phyloP scores from a whole-genome alignment of 2,888 invertebrate genomes.

The Cryptops parisi region DNA sequence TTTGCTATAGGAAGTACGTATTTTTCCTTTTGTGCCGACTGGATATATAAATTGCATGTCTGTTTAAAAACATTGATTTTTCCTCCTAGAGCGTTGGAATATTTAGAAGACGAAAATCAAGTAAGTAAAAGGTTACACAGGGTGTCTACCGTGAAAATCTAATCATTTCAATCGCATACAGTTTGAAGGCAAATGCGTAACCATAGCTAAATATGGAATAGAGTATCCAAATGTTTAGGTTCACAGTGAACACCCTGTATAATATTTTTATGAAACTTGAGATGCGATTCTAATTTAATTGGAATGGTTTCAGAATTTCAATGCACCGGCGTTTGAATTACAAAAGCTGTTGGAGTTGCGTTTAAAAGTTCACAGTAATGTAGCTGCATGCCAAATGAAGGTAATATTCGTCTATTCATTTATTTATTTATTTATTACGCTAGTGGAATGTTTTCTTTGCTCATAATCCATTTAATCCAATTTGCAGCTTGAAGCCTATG shows the following conservation, averaged over 20 bases:
- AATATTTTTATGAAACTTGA: too few relatives aligned
- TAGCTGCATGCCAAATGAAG: constrained; percentile 84
- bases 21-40: background rate
- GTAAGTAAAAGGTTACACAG: constrained; percentile 5
- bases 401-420: too few relatives aligned
- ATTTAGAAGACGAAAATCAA: constrained; percentile 15
- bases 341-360: constrained; percentile 59
- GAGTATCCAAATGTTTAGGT: too few relatives aligned
- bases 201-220: too few relatives aligned
- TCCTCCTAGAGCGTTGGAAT: constrained; percentile 14
- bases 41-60: background rate
- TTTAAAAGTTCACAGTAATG: constrained; percentile 73
- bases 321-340: constrained; percentile 41
- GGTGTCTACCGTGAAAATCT: too few relatives aligned
- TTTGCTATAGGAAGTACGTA: constrained; percentile 54
- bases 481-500: constrained; percentile 53
- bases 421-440: too few relatives aligned
- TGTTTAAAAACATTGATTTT: constrained; percentile 1
- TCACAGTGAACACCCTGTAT: too few relatives aligned
- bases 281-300: too few relatives aligned
- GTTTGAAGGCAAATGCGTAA: too few relatives aligned
- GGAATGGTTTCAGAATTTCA: constrained; percentile 2
- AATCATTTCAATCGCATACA: too few relatives aligned
- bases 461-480: too few relatives aligned
- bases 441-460: too few relatives aligned